Evolutionary conservation across 2,888 invertebrate genomes (phyloP).

Genomic region (Cremastobaeus sp.): DNA sequence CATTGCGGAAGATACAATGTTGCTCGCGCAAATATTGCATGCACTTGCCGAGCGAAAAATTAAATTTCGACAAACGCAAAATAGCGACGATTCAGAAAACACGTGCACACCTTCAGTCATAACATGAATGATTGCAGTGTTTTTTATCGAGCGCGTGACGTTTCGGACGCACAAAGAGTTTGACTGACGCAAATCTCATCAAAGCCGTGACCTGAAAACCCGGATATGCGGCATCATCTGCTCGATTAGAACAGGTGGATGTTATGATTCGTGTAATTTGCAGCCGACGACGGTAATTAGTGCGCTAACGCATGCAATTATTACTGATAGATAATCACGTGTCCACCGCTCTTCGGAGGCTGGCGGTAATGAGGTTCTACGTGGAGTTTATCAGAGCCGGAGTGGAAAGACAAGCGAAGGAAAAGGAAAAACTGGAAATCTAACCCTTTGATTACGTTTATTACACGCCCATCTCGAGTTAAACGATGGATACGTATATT

Average conservation of each 20-base stretch:
- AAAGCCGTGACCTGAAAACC: slow-evolving; percentile 47
- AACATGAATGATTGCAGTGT: slow-evolving; percentile 18
- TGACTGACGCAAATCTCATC: slow-evolving; percentile 41
- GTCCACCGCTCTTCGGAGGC: slow-evolving; percentile 67
- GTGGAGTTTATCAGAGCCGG: too few species aligned
- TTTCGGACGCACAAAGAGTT: slow-evolving; percentile 11
- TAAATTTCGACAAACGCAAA: too few species aligned
- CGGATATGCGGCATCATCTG: slow-evolving; percentile 45
- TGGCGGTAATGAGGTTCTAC: slow-evolving; percentile 68
- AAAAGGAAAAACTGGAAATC: too few species aligned
- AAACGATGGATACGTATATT: slow-evolving; percentile 4
- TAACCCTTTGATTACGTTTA: too few species aligned
- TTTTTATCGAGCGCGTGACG: slow-evolving; percentile 27
- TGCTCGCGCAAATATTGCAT: too few species aligned
- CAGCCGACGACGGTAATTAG: slow-evolving; percentile 69
- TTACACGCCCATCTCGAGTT: slow-evolving; percentile 20
- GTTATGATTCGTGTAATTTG: slow-evolving; percentile 44
- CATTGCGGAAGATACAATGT: too few species aligned
- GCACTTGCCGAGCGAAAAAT: background rate
- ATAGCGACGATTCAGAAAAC: too few species aligned
- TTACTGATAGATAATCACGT: slow-evolving; percentile 74
- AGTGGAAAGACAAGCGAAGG: too few species aligned
- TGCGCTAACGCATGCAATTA: slow-evolving; percentile 74
- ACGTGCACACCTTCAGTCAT: background rate
- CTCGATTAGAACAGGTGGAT: slow-evolving; percentile 41